Conservation (phyloP, 2,113 vertebrate species). For the Hemibates koningsi region DNA sequence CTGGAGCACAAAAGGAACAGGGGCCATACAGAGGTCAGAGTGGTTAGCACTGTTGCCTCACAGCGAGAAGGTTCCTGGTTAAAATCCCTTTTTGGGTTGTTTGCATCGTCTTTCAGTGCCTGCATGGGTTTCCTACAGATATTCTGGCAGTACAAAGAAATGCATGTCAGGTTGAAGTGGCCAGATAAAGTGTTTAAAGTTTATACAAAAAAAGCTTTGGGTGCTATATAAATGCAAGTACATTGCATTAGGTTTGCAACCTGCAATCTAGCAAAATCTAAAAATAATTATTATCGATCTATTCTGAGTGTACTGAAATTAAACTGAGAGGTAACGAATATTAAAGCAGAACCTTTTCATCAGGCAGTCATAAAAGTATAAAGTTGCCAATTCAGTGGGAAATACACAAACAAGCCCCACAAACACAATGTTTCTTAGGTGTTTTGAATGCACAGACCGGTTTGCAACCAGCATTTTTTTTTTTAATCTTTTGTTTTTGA, state of each 20-base stretch:
- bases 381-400: neutral
- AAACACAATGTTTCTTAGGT: neutral
- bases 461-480: neutral
- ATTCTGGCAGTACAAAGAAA: neutral
- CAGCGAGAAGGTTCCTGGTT: neutral
- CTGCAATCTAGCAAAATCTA: neutral
- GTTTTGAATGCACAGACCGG: neutral
- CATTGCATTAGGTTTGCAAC: neutral
- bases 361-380: neutral
- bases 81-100: neutral
- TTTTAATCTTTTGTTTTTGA: neutral
- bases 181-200: neutral
- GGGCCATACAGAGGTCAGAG: neutral
- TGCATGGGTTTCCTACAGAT: neutral
- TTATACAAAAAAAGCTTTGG: neutral
- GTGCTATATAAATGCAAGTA: neutral
- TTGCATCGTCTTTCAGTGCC: neutral
- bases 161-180: neutral
- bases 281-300: neutral
- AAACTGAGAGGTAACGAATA: neutral
- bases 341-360: neutral
- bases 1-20: neutral
- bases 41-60: neutral
- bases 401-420: neutral
- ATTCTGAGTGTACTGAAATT: neutral